Conservation (phyloP, 1,140 invertebrate genomes). For the Lepidostoma basale region DNA sequence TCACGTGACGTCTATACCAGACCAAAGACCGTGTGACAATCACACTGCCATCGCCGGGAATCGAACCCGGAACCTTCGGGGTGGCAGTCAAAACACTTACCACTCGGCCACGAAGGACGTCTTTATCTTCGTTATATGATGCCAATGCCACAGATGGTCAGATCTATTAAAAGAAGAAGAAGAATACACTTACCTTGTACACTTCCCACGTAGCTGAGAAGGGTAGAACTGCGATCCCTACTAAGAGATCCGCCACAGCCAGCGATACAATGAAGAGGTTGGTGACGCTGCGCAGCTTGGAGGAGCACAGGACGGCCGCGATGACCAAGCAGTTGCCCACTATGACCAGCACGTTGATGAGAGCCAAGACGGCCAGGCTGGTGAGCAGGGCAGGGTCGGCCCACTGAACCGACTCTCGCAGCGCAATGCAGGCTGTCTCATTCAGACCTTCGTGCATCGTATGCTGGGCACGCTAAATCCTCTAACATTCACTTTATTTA, state of each 20-base stretch:
- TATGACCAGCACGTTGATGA: constrained; percentile 86
- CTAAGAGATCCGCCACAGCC: constrained; percentile 89
- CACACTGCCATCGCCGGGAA: too few species aligned
- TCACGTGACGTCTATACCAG: too few species aligned
- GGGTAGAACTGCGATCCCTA: constrained; percentile 88
- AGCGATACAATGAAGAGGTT: constrained; percentile 95
- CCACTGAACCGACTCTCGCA: constrained; percentile 78
- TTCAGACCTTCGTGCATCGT: constrained; percentile 63
- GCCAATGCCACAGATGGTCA: too few species aligned
- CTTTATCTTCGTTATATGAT: too few species aligned
- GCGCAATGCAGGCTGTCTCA: constrained; percentile 74
- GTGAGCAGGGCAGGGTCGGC: constrained; percentile 73
- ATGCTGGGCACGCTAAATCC: neutral
- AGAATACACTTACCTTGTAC: constrained; percentile 70
- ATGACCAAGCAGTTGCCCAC: constrained; percentile 88
- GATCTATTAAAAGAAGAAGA: too few species aligned
- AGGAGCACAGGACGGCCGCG: constrained; percentile 84
- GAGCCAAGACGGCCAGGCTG: constrained; percentile 75
- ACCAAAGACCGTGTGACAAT: too few species aligned
- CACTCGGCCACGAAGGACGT: too few species aligned
- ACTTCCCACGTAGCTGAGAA: constrained; percentile 90
- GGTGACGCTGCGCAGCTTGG: constrained; percentile 89
- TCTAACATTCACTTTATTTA: neutral
- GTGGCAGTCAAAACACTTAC: too few species aligned
- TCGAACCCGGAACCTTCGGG: too few species aligned